These are phyloP conservation scores for Planiliza haematocheilus DNA, from an alignment of 2,113 vertebrate species.

Conservation along the genomic window DNA sequence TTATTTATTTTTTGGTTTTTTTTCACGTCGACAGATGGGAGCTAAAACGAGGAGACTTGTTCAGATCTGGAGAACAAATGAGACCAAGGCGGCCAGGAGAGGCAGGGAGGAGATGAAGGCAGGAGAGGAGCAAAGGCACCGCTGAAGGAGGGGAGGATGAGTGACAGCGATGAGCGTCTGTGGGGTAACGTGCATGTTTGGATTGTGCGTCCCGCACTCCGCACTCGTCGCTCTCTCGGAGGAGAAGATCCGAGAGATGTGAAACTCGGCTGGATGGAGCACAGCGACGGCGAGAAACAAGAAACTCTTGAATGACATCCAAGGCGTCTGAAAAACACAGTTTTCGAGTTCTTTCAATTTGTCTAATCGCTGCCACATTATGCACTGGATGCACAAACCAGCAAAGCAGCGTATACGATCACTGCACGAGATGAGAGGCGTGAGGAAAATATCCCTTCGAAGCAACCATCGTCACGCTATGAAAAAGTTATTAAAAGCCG, in stretches of 20 bases:
- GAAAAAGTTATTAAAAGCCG: conserved; percentile 11
- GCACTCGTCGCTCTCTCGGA: neutral
- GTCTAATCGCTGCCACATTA: conserved; percentile 10
- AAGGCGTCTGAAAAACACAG: neutral
- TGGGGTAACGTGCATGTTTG: neutral
- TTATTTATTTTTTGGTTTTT: neutral
- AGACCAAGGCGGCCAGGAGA: neutral
- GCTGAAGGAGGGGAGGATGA: conserved; percentile 31
- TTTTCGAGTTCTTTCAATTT: conserved; percentile 14
- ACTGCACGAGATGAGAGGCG: conserved; percentile 7
- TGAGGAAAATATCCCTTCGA: conserved; percentile 1
- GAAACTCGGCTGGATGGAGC: conserved; percentile 11
- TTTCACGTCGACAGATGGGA: conserved; percentile 26
- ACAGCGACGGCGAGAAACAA: neutral
- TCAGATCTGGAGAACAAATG: conserved; percentile 39
- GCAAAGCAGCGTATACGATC: conserved; percentile 2
- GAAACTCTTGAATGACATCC: conserved; percentile 38
- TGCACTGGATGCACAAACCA: neutral
- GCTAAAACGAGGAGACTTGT: conserved; percentile 23
- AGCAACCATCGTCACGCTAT: neutral
- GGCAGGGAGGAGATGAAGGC: conserved; percentile 8
- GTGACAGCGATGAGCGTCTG: conserved; percentile 11
- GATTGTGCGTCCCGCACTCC: neutral
- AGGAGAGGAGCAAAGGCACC: conserved; percentile 10
- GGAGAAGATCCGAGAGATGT: neutral